Base-by-base conservation (phyloP, 2,113 vertebrate genomes). In the Podilymbus podiceps region DNA sequence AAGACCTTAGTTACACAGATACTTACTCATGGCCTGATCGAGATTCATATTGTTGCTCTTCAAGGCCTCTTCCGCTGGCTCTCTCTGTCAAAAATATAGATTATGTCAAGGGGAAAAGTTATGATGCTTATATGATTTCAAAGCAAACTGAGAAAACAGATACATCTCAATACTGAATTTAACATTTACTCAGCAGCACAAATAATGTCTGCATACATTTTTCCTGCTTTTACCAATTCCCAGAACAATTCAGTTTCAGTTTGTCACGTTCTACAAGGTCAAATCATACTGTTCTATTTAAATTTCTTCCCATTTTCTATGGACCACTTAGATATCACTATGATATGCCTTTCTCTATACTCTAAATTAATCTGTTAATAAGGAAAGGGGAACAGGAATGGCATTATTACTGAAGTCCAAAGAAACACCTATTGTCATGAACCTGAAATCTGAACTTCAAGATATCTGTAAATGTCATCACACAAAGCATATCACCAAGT, bases 11-110 rank as follows among this genome's bases (percentile, higher is more conserved):
- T 68, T 76, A 89, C 52, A 92, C 33, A 90, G 82, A 67, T 67
- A 99, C 99, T 99, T 97, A 99, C 99, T 99, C 99, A 99, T 99
- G 98, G 99, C 99, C 99, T 99, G 99, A 97, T 99, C 99, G 10
- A 99, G 98, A 97, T 99, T 99, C 99, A 99, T 99, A 96, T 98
- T 99, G 98, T 99, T 99, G 97, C 99, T 99, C 98, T 99, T 99
- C 98, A 99, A 98, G 97, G 99, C 99, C 97, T 99, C 99, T 98
- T 99, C 99, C 49, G 99, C 99, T 97, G 99, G 99, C 96, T 99
- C 99, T 98, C 99, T 99, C 99, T 99, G 98, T 28, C 93, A 73
- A 92, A 83, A 80, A 68, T n/a, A 97, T 2, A 5, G 88, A 85
- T 80, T 33, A 53, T 2, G 23, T 86, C 88, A 88, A 75, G 67